Evolutionary conservation across 2,888 invertebrate genomes (phyloP), one percentile per base, ranked within the genome.

Genomic region (Coremacera marginata): DNA sequence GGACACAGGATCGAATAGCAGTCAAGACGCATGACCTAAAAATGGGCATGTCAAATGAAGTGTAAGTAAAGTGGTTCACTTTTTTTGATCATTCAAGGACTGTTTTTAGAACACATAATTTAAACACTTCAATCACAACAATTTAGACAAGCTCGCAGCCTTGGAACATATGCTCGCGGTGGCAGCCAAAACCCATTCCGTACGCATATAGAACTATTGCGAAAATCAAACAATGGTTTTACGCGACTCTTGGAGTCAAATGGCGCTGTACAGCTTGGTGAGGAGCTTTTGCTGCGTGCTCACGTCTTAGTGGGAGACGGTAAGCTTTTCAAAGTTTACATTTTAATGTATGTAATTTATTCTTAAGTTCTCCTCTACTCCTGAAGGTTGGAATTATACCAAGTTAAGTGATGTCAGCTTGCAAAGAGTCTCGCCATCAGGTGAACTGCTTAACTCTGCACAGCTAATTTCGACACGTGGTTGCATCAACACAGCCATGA

Each of bases 241-340:
- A 90, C 90, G 22, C 87, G 90, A n/a, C 89, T 88, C 25, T 87
- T 92, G 73, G 90, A 90, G 77, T 84, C 89, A 0, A 91, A 91
- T 70, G 91, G 91, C 5, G 88, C 90, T 5, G 92, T 92, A 0
- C 89, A 91, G 77, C 85, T 92, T 62, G 92, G 92, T 4, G 92
- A 92, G 83, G 92, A 92, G 78, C 85, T 92, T 49, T 81, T 92
- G 62, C 82, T 92, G 37, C 88, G 91, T 44, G 91, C 91, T 8
- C 88, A 90, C 79, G 90, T 92, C 14, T 86, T 90, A 74, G 88
- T 90, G 19, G 92, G 91, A 63, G 92, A 92, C 86, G 92, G 92
- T 92, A 85, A 84, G 85, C 55, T 4, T 8, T 5, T 37, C n/a
- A 0, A n/a, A 27, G 44, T 19, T 16, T n/a, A 34, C 37, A 5